phyloP scores from a whole-genome alignment of 2,113 vertebrate species.

The Tursiops truncatus region DNA sequence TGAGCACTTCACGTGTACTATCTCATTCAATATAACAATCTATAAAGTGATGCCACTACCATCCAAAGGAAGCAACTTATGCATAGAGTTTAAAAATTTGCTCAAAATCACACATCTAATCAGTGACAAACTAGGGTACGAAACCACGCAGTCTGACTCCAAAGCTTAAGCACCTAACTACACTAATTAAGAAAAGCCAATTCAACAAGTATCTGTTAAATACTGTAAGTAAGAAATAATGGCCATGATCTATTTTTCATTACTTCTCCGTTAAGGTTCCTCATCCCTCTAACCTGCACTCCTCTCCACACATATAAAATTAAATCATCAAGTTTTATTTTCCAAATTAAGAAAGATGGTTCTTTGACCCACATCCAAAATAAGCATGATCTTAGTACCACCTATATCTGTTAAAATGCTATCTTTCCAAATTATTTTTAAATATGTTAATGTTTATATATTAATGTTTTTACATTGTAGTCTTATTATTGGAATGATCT shows the following conservation, averaged over 20 bases:
- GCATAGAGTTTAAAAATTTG: background rate
- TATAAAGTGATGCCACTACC: background rate
- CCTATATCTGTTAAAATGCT: background rate
- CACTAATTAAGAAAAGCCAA: slow-evolving; percentile 27
- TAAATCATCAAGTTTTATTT: background rate
- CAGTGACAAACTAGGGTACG: background rate
- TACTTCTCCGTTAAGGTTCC: background rate
- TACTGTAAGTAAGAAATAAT: background rate
- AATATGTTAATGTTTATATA: background rate
- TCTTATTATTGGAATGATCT: background rate
- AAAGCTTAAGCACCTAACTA: background rate
- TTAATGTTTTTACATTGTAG: slow-evolving; percentile 48
- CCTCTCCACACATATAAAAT: background rate
- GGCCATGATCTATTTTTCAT: background rate
- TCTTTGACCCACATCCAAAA: background rate
- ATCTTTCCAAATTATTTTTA: slow-evolving; percentile 34
- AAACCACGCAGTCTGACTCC: background rate
- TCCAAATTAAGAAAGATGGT: slow-evolving; percentile 31
- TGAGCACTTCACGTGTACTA: background rate
- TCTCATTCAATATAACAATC: background rate
- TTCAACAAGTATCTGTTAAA: background rate
- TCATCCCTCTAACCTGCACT: background rate
- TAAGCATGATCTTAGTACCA: background rate
- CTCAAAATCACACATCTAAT: background rate
- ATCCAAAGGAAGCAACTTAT: background rate